A percentile compares a stretch with the other conserved stretches of the same genome.
phyloP scores from a whole-genome alignment of 1,140 invertebrate genomes.

The Aphelenchoides besseyi region DNA sequence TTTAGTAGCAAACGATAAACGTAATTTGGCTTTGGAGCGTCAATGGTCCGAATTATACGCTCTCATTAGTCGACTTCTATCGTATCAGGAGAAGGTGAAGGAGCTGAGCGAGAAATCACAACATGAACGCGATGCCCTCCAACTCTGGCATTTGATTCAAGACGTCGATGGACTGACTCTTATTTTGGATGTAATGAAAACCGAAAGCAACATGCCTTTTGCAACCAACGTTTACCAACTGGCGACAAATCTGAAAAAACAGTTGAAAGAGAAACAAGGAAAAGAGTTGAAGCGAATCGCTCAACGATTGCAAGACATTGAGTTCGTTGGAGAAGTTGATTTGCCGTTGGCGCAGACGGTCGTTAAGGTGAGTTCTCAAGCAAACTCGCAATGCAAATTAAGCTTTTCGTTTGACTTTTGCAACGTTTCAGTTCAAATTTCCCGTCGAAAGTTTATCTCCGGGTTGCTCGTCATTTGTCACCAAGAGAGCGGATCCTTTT shows the following conservation, averaged over 20 bases:
- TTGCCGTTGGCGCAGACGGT: not conserved
- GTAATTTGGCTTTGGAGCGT: slow-evolving; percentile 8
- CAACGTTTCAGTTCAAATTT: not conserved
- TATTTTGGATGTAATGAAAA: not conserved
- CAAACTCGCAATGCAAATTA: no score
- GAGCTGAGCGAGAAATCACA: not conserved
- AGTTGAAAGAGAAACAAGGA: not conserved
- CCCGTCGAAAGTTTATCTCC: not conserved
- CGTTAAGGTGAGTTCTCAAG: slow-evolving; percentile 3
- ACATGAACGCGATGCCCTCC: not conserved
- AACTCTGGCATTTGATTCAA: not conserved
- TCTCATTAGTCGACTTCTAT: not conserved
- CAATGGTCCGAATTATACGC: slow-evolving; percentile 10
- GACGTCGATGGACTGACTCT: slow-evolving; percentile 1
- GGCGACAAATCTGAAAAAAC: not conserved
- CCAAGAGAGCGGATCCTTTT: no score
- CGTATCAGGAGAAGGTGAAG: slow-evolving; percentile 3
- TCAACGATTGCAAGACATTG: slow-evolving; percentile 3
- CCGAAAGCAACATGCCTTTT: not conserved
- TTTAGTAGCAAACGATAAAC: slow-evolving; percentile 12
- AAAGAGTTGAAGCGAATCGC: slow-evolving; percentile 2
- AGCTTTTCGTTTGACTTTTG: not conserved
- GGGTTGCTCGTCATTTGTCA: not conserved
- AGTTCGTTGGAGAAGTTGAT: slow-evolving; percentile 9
- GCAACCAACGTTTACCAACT: not conserved